These are phyloP conservation scores for Cryptoprocta ferox DNA, from an alignment of 2,797 vertebrate genomes.

Conservation along the genomic window DNA sequence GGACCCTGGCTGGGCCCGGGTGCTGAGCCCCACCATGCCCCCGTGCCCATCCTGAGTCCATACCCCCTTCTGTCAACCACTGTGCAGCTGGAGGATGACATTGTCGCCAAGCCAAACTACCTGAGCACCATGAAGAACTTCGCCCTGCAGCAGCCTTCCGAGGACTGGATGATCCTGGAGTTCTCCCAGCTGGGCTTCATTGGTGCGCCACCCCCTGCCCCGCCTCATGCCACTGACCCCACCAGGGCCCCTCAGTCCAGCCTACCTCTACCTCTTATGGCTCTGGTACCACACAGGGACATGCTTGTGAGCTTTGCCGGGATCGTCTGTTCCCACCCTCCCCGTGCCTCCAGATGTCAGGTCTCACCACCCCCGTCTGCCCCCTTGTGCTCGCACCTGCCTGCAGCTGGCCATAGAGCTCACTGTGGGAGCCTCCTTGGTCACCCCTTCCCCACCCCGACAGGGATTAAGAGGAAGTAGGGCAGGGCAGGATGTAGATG, in stretches of 20 bases:
- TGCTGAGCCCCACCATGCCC: not conserved
- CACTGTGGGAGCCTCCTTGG: not conserved
- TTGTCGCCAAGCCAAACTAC: slow-evolving; percentile 98
- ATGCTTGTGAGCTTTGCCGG: not conserved
- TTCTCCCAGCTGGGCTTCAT: slow-evolving; percentile 99
- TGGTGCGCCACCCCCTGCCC: slow-evolving; percentile 83
- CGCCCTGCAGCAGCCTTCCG: slow-evolving; percentile 96
- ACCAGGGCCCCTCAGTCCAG: not conserved
- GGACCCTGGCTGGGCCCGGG: not conserved
- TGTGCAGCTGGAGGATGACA: slow-evolving; percentile 97
- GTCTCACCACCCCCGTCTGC: not conserved
- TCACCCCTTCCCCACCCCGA: not conserved
- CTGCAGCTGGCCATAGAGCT: not conserved
- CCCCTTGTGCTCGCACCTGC: not conserved
- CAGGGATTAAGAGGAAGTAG: not conserved
- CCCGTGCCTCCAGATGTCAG: not conserved
- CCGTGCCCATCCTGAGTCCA: not conserved
- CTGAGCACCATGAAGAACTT: slow-evolving; percentile 99
- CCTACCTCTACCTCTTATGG: not conserved
- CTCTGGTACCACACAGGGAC: too few relatives aligned
- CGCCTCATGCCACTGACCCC: not conserved
- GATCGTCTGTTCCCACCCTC: not conserved
- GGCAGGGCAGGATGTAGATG: too few relatives aligned
- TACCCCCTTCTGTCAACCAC: not conserved
- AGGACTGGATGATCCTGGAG: slow-evolving; percentile 99